A percentile compares a stretch with the other conserved stretches of the same genome.
These are phyloP conservation scores for Diachasmimorpha longicaudata DNA, from an alignment of 1,140 invertebrate genomes.

Conservation along the genomic window DNA sequence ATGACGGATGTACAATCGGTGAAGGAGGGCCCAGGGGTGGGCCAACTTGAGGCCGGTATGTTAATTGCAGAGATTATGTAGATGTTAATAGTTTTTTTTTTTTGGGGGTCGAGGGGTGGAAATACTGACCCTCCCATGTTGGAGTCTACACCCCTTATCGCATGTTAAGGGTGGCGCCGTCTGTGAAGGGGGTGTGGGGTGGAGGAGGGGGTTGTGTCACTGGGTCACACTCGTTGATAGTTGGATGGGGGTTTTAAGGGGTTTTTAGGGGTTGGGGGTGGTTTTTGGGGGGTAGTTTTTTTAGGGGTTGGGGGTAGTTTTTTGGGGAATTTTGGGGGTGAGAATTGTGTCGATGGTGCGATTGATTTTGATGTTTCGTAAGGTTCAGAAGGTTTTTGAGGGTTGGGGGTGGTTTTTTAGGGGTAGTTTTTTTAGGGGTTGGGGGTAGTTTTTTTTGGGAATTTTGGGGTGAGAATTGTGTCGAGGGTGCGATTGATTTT, in stretches of 20 bases:
- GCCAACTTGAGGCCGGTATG: slow-evolving; percentile 45
- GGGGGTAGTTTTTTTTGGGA: too few relatives aligned
- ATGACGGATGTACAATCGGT: slow-evolving; percentile 47
- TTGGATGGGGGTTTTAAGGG: not conserved
- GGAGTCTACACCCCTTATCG: slow-evolving; percentile 1
- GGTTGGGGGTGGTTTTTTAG: too few relatives aligned
- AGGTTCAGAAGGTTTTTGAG: too few relatives aligned
- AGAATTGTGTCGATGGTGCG: too few relatives aligned
- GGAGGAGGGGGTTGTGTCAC: not conserved
- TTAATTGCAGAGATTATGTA: slow-evolving; percentile 7
- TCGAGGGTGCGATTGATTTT: too few relatives aligned
- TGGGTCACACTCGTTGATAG: not conserved
- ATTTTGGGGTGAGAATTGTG: too few relatives aligned
- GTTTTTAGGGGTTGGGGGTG: not conserved
- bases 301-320: too few relatives aligned
- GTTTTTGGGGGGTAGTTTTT: too few relatives aligned
- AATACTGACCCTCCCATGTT: not conserved
- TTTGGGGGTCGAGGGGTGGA: not conserved
- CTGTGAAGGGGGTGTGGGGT: not conserved
- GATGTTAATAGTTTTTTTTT: not conserved
- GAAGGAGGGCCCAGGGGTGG: slow-evolving; percentile 40
- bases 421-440: too few relatives aligned
- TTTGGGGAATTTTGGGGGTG: too few relatives aligned
- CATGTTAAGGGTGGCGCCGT: not conserved
- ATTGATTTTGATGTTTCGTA: too few relatives aligned